Percentiles rank a stretch among this genome's conserved stretches.
Conservation (phyloP, 2,888 invertebrate species). For the Drosophila rubida region DNA sequence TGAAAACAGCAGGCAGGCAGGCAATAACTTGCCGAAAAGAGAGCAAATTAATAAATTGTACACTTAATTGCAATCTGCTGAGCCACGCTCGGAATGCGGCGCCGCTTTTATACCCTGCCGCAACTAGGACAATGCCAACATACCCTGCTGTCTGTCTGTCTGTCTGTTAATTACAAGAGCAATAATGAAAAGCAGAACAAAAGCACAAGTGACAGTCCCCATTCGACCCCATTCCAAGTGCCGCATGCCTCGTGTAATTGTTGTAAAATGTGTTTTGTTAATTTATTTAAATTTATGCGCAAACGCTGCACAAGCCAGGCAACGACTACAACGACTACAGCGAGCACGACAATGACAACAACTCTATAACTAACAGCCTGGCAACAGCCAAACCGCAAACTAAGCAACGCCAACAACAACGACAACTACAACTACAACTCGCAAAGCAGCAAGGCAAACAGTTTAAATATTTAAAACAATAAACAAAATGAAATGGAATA, state of each 20-base stretch:
- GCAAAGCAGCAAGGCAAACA: slow-evolving; percentile 46
- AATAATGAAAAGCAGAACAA: slow-evolving; percentile 63
- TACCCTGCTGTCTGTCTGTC: slow-evolving; percentile 30
- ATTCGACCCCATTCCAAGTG: slow-evolving; percentile 8
- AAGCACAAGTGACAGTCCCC: slow-evolving; percentile 53
- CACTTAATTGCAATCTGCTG: slow-evolving; percentile 67
- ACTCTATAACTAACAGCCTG: slow-evolving; percentile 50
- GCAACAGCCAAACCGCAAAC: slow-evolving; percentile 48
- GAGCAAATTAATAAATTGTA: slow-evolving; percentile 72
- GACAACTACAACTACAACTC: slow-evolving; percentile 16
- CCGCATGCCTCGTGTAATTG: slow-evolving; percentile 61
- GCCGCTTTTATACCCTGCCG: not conserved
- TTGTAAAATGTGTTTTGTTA: slow-evolving; percentile 73
- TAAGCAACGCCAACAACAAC: slow-evolving; percentile 36
- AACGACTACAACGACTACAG: slow-evolving; percentile 19
- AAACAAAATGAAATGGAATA: slow-evolving; percentile 68
- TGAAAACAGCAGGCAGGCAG: slow-evolving; percentile 36
- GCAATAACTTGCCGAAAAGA: slow-evolving; percentile 30
- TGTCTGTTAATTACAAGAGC: slow-evolving; percentile 66
- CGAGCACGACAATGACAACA: slow-evolving; percentile 16
- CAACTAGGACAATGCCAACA: no score
- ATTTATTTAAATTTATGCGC: slow-evolving; percentile 79
- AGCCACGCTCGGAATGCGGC: slow-evolving; percentile 7
- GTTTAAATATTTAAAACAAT: slow-evolving; percentile 66
- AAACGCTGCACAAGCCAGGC: slow-evolving; percentile 46